These are phyloP conservation scores for Protobothrops mucrosquamatus DNA, from an alignment of 2,113 vertebrate species.

Conservation along the genomic window DNA sequence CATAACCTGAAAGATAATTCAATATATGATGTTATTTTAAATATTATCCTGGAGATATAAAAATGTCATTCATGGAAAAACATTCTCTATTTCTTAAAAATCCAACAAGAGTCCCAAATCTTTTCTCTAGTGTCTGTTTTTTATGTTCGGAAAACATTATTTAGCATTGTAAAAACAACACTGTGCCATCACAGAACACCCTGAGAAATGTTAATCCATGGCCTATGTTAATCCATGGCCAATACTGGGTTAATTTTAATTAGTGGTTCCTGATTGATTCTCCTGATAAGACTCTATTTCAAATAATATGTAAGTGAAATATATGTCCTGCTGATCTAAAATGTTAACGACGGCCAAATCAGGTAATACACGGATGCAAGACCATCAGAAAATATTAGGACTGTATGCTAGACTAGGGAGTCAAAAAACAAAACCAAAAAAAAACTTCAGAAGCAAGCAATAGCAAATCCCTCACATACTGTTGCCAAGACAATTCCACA, in stretches of 20 bases:
- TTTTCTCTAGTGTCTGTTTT: background rate
- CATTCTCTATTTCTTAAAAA: background rate
- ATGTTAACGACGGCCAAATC: background rate
- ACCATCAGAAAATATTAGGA: background rate
- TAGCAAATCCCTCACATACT: background rate
- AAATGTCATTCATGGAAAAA: background rate
- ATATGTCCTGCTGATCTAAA: background rate
- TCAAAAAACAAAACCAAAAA: background rate
- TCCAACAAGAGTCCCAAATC: background rate
- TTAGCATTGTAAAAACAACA: background rate
- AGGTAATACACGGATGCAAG: background rate
- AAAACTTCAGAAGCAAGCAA: background rate
- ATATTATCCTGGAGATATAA: background rate
- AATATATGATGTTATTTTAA: background rate
- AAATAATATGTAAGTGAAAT: background rate
- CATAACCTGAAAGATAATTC: slow-evolving; percentile 84
- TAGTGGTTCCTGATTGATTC: background rate
- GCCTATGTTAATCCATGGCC: background rate
- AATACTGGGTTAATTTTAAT: background rate
- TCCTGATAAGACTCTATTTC: background rate
- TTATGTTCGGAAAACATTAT: background rate
- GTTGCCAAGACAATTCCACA: background rate
- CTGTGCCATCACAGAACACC: background rate
- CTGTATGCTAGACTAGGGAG: background rate
- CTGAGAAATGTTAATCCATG: background rate